phyloP scores from a whole-genome alignment of 1,140 invertebrate species.

The Anoplolepis gracilipes region DNA sequence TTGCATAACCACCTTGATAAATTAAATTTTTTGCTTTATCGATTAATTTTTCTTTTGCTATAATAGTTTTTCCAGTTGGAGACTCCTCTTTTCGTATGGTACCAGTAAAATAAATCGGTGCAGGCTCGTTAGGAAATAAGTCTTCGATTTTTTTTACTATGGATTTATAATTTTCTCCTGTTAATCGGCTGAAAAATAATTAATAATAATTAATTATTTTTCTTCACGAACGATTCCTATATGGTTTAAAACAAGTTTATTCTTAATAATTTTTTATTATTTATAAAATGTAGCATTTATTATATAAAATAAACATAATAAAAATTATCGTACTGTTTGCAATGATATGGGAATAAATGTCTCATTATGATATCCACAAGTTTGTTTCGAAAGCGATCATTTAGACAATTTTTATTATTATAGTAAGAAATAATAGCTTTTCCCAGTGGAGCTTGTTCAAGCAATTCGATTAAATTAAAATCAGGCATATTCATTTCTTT shows the following conservation, averaged over 20 bases:
- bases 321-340: neutral
- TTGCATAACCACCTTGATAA: neutral
- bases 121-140: neutral
- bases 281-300: neutral
- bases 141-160: neutral
- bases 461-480: neutral
- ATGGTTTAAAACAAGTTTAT: too few species aligned
- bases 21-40: slow-evolving; percentile 4
- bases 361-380: slow-evolving; percentile 17
- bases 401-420: neutral
- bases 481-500: neutral
- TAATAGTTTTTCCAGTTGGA: neutral
- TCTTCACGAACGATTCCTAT: too few species aligned
- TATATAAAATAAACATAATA: neutral
- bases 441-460: neutral
- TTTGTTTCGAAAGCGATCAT: neutral
- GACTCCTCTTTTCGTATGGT: neutral
- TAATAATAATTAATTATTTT: neutral
- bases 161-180: neutral
- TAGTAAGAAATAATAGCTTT: slow-evolving; percentile 9
- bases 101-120: neutral
- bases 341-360: slow-evolving; percentile 18
- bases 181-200: neutral
- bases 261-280: too few species aligned
- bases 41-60: neutral